These are phyloP conservation scores for Watsonalla binaria DNA, from an alignment of 2,888 invertebrate species.

Conservation along the genomic window DNA sequence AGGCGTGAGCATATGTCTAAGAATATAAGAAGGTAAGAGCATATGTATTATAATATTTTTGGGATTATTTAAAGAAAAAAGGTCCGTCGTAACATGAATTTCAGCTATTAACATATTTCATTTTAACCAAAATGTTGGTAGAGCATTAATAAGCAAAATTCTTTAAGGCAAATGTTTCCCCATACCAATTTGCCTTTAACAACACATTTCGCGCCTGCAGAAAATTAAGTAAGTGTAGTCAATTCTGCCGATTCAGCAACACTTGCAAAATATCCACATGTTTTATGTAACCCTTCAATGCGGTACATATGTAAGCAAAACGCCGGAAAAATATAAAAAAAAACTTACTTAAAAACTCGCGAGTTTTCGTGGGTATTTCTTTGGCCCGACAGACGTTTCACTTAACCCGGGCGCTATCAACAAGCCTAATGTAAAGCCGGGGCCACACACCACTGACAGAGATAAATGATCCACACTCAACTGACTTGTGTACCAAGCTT, in stretches of 20 bases:
- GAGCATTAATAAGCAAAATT: no score
- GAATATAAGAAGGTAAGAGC: no score
- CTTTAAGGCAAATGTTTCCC: not conserved
- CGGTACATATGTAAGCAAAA: not conserved
- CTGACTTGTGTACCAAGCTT: not conserved
- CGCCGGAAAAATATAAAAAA: not conserved
- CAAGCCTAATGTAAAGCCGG: conserved; percentile 49
- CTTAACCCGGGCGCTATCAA: conserved; percentile 45
- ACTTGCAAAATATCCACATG: not conserved
- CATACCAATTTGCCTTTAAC: not conserved
- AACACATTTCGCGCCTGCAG: not conserved
- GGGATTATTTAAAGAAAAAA: no score
- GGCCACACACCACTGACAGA: conserved; percentile 50
- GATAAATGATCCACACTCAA: conserved; percentile 45
- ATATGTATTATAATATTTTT: no score
- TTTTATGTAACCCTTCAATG: not conserved
- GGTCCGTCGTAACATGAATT: no score
- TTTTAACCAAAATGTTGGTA: no score
- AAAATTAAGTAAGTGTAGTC: not conserved
- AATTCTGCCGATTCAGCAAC: not conserved
- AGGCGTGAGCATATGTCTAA: no score
- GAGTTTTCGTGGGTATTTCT: conserved; percentile 29
- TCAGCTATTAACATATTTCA: no score
- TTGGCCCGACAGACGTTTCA: conserved; percentile 32
- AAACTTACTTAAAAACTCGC: conserved; percentile 8